Percentiles rank a stretch among this genome's conserved stretches.
These are phyloP conservation scores for Hydractinia symbiolongicarpus DNA, from an alignment of 30 jellyfish, hydroid and myxozoan species.

Conservation along the genomic window DNA sequence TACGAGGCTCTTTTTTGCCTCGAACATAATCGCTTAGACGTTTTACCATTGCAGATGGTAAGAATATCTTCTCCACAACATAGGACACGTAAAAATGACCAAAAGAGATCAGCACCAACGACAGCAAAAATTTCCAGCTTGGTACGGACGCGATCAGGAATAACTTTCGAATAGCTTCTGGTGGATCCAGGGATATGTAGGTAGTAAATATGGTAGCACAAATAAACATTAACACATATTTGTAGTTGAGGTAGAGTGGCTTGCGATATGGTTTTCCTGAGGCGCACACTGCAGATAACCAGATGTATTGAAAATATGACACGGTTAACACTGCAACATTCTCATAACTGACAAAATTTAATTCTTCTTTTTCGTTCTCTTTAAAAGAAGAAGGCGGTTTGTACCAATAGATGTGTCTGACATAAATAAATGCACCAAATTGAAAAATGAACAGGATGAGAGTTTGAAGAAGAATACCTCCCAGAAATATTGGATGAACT, in stretches of 20 bases:
- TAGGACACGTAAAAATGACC: not conserved
- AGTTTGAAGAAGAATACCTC: slow-evolving; percentile 17
- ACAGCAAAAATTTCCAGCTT: not conserved
- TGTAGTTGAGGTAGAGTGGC: slow-evolving; percentile 11
- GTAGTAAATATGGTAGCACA: not conserved
- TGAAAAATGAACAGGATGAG: slow-evolving; percentile 2
- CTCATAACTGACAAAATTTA: slow-evolving; percentile 20
- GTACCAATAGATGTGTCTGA: slow-evolving; percentile 27
- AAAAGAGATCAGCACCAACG: not conserved
- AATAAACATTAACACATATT: not conserved
- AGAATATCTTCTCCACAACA: not conserved
- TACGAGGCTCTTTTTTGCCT: slow-evolving; percentile 9
- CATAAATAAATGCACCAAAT: slow-evolving; percentile 5
- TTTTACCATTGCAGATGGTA: not conserved
- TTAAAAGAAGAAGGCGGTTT: slow-evolving; percentile 22
- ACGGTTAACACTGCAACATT: slow-evolving; percentile 11
- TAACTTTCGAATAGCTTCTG: not conserved
- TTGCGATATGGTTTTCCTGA: slow-evolving; percentile 32
- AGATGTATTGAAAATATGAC: slow-evolving; percentile 10
- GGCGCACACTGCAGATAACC: slow-evolving; percentile 12
- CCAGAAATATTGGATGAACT: slow-evolving; percentile 33
- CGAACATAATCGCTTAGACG: not conserved
- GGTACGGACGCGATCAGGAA: slow-evolving; percentile 20
- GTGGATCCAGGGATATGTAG: not conserved
- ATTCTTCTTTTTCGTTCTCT: not conserved